A percentile compares a stretch with the other conserved stretches of the same genome.
Evolutionary conservation across 2,113 vertebrate genomes (phyloP).

Genomic region (Asarcornis scutulata): DNA sequence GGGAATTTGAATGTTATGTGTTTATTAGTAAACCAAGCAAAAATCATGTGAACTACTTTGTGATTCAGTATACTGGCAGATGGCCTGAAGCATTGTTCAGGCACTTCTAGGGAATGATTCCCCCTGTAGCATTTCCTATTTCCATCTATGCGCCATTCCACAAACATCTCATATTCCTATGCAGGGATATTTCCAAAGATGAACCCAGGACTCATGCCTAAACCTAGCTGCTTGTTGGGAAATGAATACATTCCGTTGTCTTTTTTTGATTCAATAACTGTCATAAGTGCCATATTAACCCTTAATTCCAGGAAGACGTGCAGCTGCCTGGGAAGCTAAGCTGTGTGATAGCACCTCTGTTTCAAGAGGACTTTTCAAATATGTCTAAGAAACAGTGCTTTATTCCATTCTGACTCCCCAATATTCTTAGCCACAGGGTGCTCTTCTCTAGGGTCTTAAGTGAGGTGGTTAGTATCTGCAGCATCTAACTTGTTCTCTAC

Average conservation of each 20-base stretch:
- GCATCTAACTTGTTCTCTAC: not conserved
- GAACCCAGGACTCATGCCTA: not conserved
- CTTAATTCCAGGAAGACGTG: not conserved
- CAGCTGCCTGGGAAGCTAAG: not conserved
- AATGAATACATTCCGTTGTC: not conserved
- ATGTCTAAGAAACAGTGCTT: not conserved
- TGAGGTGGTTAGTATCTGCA: not conserved
- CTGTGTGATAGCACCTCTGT: not conserved
- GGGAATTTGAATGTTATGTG: not conserved
- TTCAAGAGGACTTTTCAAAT: not conserved
- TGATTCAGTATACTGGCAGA: not conserved
- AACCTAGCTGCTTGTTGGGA: not conserved
- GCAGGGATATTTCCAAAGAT: not conserved
- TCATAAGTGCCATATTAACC: not conserved
- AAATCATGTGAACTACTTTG: not conserved
- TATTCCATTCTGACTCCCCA: not conserved
- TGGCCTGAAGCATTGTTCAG: not conserved
- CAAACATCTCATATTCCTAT: not conserved
- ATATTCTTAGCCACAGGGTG: not conserved
- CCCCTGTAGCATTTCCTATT: not conserved
- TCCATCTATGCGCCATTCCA: not conserved
- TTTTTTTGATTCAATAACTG: not conserved
- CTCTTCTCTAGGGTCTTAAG: not conserved
- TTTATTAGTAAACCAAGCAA: not conserved
- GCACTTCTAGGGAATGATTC: not conserved